These are phyloP conservation scores for Eubasilissa splendida DNA, from an alignment of 2,888 invertebrate species.

Conservation along the genomic window DNA sequence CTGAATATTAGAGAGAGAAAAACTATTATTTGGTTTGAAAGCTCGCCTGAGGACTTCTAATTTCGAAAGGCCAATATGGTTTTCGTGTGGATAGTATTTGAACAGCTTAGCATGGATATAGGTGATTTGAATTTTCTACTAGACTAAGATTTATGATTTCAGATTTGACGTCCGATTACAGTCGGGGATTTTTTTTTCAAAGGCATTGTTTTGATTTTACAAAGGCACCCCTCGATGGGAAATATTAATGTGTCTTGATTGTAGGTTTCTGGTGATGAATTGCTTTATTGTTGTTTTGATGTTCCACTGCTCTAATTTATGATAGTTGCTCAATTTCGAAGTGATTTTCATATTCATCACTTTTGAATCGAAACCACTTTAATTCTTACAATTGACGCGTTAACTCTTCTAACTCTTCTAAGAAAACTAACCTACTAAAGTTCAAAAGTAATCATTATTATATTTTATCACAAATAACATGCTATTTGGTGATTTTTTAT, in stretches of 20 bases:
- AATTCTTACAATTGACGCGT: not conserved
- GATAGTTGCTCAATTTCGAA: constrained; percentile 39
- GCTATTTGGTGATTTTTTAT: too few relatives aligned
- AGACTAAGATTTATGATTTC: constrained; percentile 54
- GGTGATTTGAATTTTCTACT: constrained; percentile 53
- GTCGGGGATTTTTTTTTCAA: constrained; percentile 37
- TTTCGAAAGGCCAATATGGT: constrained; percentile 27
- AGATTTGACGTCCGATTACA: constrained; percentile 53
- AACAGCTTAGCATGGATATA: constrained; percentile 48
- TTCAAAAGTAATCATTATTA: too few relatives aligned
- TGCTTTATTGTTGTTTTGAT: constrained; percentile 55
- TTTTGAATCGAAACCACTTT: not conserved
- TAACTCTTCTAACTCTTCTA: not conserved
- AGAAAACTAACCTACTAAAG: too few relatives aligned
- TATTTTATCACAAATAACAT: too few relatives aligned
- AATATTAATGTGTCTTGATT: constrained; percentile 57
- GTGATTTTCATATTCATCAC: constrained; percentile 20
- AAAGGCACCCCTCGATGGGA: constrained; percentile 32
- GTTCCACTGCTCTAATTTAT: constrained; percentile 38
- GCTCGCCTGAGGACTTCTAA: constrained; percentile 27
- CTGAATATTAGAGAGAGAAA: not conserved
- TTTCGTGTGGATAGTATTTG: constrained; percentile 47
- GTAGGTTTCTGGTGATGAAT: constrained; percentile 56
- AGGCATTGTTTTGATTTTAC: constrained; percentile 17
- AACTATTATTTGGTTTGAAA: constrained; percentile 16